A percentile compares a stretch with the other conserved stretches of the same genome.
Conservation (phyloP, 2,888 invertebrate genomes). For the Thymelicus sylvestris region DNA sequence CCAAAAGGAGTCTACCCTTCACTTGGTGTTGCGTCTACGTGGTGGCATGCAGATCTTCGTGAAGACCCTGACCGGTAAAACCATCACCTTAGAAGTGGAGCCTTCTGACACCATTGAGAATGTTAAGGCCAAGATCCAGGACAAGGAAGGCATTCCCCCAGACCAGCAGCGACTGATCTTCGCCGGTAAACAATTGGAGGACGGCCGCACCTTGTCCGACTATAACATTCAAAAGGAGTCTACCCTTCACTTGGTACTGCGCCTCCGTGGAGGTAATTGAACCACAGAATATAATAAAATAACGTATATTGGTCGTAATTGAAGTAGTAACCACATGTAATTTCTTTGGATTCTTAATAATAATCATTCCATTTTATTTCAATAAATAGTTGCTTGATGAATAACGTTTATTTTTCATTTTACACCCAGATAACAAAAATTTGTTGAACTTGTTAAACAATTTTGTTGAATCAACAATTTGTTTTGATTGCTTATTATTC, state of each 20-base stretch:
- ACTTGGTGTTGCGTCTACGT: conserved; percentile 44
- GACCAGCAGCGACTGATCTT: conserved; percentile 56
- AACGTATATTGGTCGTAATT: conserved; percentile 37
- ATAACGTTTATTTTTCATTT: conserved; percentile 15
- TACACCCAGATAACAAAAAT: neutral
- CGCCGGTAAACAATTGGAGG: conserved; percentile 55
- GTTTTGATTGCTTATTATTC: too few relatives aligned
- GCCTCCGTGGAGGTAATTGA: conserved; percentile 39
- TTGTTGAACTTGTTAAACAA: too few relatives aligned
- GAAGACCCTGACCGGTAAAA: conserved; percentile 55
- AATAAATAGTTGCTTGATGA: conserved; percentile 46
- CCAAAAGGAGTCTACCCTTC: conserved; percentile 47
- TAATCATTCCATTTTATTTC: conserved; percentile 60
- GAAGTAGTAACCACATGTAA: conserved; percentile 13
- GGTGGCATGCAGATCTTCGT: conserved; percentile 55
- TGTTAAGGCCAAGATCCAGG: conserved; percentile 44
- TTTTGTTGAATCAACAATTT: too few relatives aligned
- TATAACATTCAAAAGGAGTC: conserved; percentile 66
- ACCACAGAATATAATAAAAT: neutral
- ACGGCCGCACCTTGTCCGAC: conserved; percentile 58
- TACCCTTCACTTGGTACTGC: conserved; percentile 54
- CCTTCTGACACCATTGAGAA: conserved; percentile 54
- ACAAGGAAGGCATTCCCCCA: conserved; percentile 54
- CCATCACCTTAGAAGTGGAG: conserved; percentile 52
- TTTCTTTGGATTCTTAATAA: conserved; percentile 43